phyloP scores from a whole-genome alignment of 2,888 invertebrate genomes.

The Biston stratarius region DNA sequence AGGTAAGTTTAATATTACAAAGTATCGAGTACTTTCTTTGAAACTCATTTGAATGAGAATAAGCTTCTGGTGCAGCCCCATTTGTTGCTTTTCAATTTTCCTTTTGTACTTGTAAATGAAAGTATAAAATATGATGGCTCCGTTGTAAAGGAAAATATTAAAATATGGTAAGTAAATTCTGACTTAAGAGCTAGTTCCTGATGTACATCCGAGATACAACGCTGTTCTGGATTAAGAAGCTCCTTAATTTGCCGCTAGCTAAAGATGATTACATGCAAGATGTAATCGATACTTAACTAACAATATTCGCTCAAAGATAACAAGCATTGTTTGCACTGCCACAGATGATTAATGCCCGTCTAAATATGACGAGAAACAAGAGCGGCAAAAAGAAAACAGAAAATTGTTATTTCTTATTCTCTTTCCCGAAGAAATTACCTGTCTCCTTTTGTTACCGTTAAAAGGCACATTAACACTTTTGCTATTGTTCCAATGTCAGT shows the following conservation, averaged over 20 bases:
- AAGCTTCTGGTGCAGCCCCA: conserved; percentile 65
- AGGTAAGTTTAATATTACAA: conserved; percentile 61
- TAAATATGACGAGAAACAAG: conserved; percentile 47
- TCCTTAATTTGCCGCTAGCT: conserved; percentile 45
- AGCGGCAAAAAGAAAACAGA: conserved; percentile 37
- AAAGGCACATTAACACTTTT: conserved; percentile 29
- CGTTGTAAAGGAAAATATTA: conserved; percentile 74
- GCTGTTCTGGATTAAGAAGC: conserved; percentile 39
- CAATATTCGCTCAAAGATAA: conserved; percentile 44
- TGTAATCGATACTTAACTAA: conserved; percentile 37
- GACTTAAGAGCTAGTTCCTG: conserved; percentile 63
- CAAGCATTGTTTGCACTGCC: conserved; percentile 41
- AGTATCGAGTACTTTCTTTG: conserved; percentile 73
- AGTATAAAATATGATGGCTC: conserved; percentile 69
- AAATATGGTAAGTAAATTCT: conserved; percentile 76
- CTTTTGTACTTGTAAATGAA: conserved; percentile 72
- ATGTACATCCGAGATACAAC: conserved; percentile 43
- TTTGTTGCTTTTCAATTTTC: conserved; percentile 78
- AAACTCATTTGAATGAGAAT: conserved; percentile 81
- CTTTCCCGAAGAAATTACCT: conserved; percentile 34
- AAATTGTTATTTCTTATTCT: conserved; percentile 37
- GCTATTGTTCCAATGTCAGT: conserved; percentile 21
- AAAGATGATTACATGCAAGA: conserved; percentile 24
- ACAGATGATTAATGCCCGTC: conserved; percentile 46
- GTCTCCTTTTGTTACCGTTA: conserved; percentile 33